These are phyloP conservation scores for Chalcis sispes DNA, from an alignment of 2,888 invertebrate genomes.

Conservation along the genomic window DNA sequence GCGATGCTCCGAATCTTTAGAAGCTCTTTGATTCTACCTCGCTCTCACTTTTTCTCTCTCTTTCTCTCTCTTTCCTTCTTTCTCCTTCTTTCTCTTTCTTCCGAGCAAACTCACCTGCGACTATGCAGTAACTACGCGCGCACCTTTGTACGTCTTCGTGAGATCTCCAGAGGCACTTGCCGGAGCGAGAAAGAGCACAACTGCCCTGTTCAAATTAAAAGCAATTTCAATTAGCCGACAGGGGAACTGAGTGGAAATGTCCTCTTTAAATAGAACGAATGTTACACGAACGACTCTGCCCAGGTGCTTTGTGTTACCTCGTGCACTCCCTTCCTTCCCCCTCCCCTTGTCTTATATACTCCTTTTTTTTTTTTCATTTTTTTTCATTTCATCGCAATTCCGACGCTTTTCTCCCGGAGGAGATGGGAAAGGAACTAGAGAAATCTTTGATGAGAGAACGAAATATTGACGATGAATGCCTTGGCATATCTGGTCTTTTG, in stretches of 20 bases:
- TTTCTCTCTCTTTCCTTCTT: background rate
- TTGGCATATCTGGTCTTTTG: too few species aligned
- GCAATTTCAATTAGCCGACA: conserved; percentile 42
- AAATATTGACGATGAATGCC: too few species aligned
- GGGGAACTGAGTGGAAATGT: conserved; percentile 25
- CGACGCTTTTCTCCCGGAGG: too few species aligned
- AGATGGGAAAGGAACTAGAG: too few species aligned
- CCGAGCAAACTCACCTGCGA: conserved; percentile 25
- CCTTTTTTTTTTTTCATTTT: background rate
- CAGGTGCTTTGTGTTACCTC: conserved; percentile 11
- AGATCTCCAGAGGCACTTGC: too few species aligned
- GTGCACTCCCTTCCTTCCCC: background rate
- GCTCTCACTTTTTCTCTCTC: background rate
- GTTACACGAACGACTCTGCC: too few species aligned
- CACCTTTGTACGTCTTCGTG: background rate
- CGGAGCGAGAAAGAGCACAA: conserved; percentile 2
- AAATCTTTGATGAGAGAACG: too few species aligned
- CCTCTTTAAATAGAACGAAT: conserved; percentile 41
- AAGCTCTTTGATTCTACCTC: background rate
- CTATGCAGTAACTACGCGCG: conserved; percentile 9
- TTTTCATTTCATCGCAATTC: background rate
- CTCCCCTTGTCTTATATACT: too few species aligned
- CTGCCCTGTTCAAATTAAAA: conserved; percentile 36
- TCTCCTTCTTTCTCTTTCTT: background rate
- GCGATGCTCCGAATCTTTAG: too few species aligned